A percentile compares a stretch with the other conserved stretches of the same genome.
phyloP scores from a whole-genome alignment of 2,888 invertebrate species.

The Lasius platythorax region DNA sequence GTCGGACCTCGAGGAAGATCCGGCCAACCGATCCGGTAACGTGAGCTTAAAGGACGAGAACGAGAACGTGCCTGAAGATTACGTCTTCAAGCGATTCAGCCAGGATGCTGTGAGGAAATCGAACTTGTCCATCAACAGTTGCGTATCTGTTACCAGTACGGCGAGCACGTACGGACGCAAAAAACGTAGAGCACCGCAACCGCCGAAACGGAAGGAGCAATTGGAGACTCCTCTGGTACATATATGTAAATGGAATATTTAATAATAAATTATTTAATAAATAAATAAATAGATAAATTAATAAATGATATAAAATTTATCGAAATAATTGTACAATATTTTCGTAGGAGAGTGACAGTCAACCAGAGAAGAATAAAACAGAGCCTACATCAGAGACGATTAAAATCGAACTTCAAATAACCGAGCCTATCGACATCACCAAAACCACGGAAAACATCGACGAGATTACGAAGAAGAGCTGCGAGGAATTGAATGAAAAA shows the following conservation, averaged over 20 bases:
- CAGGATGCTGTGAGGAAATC: conserved; percentile 81
- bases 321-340: conserved; percentile 4
- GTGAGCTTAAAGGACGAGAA: conserved; percentile 79
- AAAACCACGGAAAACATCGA: conserved; percentile 77
- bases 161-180: conserved; percentile 88
- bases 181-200: conserved; percentile 89
- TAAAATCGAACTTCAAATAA: conserved; percentile 69
- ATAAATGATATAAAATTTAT: conserved; percentile 2
- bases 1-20: conserved; percentile 67
- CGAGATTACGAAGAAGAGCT: conserved; percentile 76
- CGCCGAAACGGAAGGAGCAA: conserved; percentile 84
- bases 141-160: conserved; percentile 83
- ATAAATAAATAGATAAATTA: too few species aligned
- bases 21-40: conserved; percentile 65
- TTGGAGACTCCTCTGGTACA: conserved; percentile 75
- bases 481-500: conserved; percentile 47
- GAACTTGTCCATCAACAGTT: conserved; percentile 83
- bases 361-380: conserved; percentile 20
- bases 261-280: background rate
- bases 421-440: conserved; percentile 74
- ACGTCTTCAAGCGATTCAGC: conserved; percentile 80
- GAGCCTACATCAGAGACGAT: conserved; percentile 52
- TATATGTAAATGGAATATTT: background rate
- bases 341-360: conserved; percentile 7
- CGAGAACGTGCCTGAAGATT: conserved; percentile 81